These are phyloP conservation scores for Brenthis daphne DNA, from an alignment of 2,888 invertebrate species.

Conservation along the genomic window DNA sequence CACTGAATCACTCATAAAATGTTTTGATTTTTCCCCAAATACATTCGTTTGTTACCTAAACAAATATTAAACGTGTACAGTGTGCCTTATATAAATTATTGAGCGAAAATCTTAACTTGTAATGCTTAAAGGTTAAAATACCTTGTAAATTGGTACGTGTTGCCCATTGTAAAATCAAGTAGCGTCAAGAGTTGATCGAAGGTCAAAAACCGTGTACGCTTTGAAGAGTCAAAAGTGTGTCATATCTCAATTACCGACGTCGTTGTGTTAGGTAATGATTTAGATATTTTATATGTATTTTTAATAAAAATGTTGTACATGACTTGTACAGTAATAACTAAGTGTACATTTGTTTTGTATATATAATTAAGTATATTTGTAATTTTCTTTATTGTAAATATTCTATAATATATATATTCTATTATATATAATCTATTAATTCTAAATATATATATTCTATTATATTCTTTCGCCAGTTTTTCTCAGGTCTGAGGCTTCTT, in stretches of 20 bases:
- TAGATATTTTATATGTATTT: constrained; percentile 24
- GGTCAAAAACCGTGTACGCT: constrained; percentile 34
- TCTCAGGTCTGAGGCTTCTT: no score
- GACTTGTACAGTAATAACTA: no score
- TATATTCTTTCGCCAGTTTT: no score
- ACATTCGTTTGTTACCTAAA: constrained; percentile 2
- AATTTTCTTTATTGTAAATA: no score
- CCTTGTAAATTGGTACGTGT: constrained; percentile 5
- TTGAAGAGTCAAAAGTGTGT: constrained; percentile 35
- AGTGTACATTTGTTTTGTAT: no score
- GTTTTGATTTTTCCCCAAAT: constrained; percentile 35
- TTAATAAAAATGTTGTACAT: background rate
- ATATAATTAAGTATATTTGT: no score
- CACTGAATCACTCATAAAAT: constrained; percentile 49
- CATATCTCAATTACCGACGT: constrained; percentile 37
- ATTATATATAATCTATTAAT: no score
- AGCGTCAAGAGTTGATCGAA: constrained; percentile 40
- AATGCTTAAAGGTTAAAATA: background rate
- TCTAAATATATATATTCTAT: no score
- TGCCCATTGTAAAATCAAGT: constrained; percentile 42
- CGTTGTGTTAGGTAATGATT: constrained; percentile 32
- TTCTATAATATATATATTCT: no score
- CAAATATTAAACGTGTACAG: constrained; percentile 2
- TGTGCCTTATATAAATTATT: background rate
- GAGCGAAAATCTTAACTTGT: background rate